Evolutionary conservation across 1,140 invertebrate genomes (phyloP), one percentile per base, ranked within the genome.

Genomic region (Mamestra configurata): DNA sequence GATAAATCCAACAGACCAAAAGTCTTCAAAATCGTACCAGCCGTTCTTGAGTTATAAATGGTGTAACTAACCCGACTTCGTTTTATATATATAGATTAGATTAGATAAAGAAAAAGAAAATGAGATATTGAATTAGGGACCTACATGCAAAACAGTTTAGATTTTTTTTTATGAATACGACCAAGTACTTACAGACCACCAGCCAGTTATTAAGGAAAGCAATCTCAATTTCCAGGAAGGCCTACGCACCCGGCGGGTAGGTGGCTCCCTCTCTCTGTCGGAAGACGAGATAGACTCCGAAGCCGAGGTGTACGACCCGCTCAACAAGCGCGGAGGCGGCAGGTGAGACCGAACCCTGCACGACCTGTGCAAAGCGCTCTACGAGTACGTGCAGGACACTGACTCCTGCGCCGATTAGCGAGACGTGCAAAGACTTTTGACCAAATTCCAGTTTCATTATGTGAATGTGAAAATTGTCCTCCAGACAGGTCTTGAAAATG

Each of bases 251-350:
- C 95, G 97, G 72, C 96, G 97, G 83, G 96, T 96, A 10, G 97
- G 97, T 18, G 97, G 97, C 18, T 98, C 97, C 4, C 90, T 97
- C 13, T 98, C 97, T 20, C 92, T 98, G 7, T 98, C 97, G 0
- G 97, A 98, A 88, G 97, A 97, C 78, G 97, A 98, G 93, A 94
- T 97, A 37, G 97, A 98, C 84, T 97, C 96, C 0, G 97, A 97
- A 68, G 87, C 90, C 0, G 95, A 95, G 75, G 82, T 95, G 70
- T 93, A 93, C 61, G 90, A 93, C 70, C 92, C 92, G 1, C 81
- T 93, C 11, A 92, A 93, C 79, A 94, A 93, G 55, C 80, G 91
- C 0, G 90, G 88, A 7, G 89, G 89, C 51, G 88, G 85, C 46
- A 94, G 92, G 87, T 93, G 92, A 93, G 92, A 94, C 85, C 82